phyloP scores from a whole-genome alignment of 2,888 invertebrate genomes.

The Ecdyonurus torrentis region DNA sequence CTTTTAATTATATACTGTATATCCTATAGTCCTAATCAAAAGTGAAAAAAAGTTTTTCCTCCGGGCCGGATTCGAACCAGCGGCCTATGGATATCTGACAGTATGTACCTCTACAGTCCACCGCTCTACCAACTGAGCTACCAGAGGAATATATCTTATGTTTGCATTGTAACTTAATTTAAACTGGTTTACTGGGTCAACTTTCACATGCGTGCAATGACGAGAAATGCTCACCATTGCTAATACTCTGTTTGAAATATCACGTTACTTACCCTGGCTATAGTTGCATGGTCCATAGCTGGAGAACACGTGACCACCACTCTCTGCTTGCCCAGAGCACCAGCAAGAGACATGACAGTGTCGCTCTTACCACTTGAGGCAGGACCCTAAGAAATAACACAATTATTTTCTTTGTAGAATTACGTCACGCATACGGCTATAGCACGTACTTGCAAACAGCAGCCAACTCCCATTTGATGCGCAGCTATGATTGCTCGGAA shows the following conservation, averaged over 20 bases:
- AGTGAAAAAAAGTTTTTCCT: no score
- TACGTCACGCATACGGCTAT: not conserved
- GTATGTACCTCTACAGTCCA: no score
- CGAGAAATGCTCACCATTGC: no score
- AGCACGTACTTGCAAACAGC: not conserved
- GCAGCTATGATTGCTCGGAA: conserved; percentile 72
- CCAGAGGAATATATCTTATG: not conserved
- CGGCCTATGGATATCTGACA: no score
- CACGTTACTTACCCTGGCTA: conserved; percentile 53
- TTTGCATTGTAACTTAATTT: not conserved
- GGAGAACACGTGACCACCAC: conserved; percentile 80
- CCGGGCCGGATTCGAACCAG: no score
- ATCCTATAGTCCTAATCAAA: no score
- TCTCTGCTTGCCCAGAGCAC: conserved; percentile 80
- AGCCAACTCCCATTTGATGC: conserved; percentile 32
- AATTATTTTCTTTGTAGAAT: no score
- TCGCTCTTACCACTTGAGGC: conserved; percentile 83
- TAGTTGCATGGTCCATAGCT: conserved; percentile 68
- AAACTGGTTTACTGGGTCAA: no score
- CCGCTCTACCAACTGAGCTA: no score
- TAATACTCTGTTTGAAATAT: no score
- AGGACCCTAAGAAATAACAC: conserved; percentile 73
- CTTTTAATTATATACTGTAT: no score
- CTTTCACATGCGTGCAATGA: no score
- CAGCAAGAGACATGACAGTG: conserved; percentile 82